Percentiles rank a stretch among this genome's conserved stretches.
Evolutionary conservation across 2,113 vertebrate genomes (phyloP).

Genomic region (Lagopus muta): DNA sequence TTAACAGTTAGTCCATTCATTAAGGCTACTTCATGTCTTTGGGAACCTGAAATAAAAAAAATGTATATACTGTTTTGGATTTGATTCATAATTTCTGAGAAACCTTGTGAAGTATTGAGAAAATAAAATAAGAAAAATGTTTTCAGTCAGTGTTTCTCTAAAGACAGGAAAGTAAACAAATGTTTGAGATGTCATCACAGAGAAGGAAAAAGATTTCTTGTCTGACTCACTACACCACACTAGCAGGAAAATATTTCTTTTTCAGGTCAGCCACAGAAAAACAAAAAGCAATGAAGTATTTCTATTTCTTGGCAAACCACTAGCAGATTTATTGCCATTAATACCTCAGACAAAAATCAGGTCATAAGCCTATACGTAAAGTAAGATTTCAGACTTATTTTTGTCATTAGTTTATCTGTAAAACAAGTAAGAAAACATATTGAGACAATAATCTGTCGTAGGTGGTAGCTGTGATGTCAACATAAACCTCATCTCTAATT

Average conservation of each 20-base stretch:
- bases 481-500: slow-evolving; percentile 18
- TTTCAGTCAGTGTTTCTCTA: background rate
- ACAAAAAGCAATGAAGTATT: slow-evolving; percentile 55
- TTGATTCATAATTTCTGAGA: slow-evolving; percentile 26
- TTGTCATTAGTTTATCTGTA: background rate
- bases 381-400: slow-evolving; percentile 14
- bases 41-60: slow-evolving; percentile 78
- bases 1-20: slow-evolving; percentile 96
- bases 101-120: background rate
- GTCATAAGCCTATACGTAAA: slow-evolving; percentile 21
- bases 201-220: slow-evolving; percentile 43
- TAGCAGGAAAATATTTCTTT: slow-evolving; percentile 61
- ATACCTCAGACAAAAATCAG: slow-evolving; percentile 34
- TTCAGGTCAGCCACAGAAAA: slow-evolving; percentile 64
- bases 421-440: slow-evolving; percentile 31
- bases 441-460: slow-evolving; percentile 24
- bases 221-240: background rate
- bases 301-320: slow-evolving; percentile 51
- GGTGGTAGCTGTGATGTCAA: slow-evolving; percentile 1
- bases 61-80: background rate
- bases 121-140: background rate
- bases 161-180: slow-evolving; percentile 44
- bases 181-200: slow-evolving; percentile 33
- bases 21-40: slow-evolving; percentile 81
- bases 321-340: slow-evolving; percentile 62